These are phyloP conservation scores for Athene cunicularia DNA, from an alignment of 2,113 vertebrate genomes.

Conservation along the genomic window DNA sequence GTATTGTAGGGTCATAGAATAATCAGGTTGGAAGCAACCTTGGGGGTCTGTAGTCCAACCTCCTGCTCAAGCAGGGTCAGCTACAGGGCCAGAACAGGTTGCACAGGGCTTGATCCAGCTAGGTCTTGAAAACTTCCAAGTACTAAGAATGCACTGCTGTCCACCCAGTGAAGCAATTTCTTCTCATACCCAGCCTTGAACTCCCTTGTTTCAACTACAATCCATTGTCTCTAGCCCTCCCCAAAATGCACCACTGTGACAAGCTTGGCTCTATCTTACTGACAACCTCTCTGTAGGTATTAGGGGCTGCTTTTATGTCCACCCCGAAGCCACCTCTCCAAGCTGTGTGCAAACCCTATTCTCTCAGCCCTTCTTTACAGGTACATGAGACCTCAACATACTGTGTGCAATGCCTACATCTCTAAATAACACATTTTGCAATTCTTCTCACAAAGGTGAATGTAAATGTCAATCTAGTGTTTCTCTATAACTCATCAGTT, in stretches of 20 bases:
- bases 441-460: neutral
- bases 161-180: neutral
- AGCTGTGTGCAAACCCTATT: neutral
- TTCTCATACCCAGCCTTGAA: neutral
- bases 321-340: fast-evolving
- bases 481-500: neutral
- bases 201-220: neutral
- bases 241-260: fast-evolving
- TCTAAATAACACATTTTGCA: neutral
- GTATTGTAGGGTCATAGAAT: neutral
- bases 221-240: neutral
- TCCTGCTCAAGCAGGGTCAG: neutral
- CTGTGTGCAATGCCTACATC: neutral
- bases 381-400: neutral
- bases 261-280: neutral
- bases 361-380: neutral
- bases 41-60: neutral
- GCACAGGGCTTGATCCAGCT: neutral
- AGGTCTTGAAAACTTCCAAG: neutral
- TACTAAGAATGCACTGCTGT: neutral
- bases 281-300: neutral
- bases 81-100: neutral
- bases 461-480: neutral
- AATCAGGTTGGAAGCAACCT: neutral
- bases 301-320: neutral